Evolutionary conservation across 2,888 invertebrate species (phyloP), one percentile per base, ranked within the genome.

Genomic region (Malacosoma neustria): DNA sequence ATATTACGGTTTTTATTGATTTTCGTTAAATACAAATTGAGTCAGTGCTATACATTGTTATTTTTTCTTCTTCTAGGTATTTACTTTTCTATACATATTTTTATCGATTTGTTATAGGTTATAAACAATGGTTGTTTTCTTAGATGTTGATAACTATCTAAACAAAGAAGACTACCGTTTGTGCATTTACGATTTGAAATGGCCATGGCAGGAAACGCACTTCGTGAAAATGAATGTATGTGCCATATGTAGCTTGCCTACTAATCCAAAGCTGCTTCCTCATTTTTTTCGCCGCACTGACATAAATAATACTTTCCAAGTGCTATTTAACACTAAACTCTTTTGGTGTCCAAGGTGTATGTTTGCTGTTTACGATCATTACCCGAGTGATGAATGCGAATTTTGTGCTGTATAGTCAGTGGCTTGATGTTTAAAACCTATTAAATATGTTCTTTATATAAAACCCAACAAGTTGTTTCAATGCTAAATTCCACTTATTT

Each of bases 171-270:
- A 38, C 31, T 38, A 38, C 38, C 37, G 38, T 29, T 35, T 38
- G 38, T 41, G 41, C 34, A 38, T 41, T 33, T 33, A 36, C 31
- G 41, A 41, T 32, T 30, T 32, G 31, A 38, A 41, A 35, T 41
- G 39, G 39, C 36, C 39, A 34, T 40, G 43, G 40, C 34, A 31
- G 33, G 38, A 40, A 38, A 43, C 43, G 12, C 43, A 43, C 33
- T 40, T 42, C 29, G 37, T 37, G 34, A 36, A 32, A 40, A 33
- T 32, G 30, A 37, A 34, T 37, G 34, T 14, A 11, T 37, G 37
- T 37, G 13, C 33, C 14, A 30, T 38, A 34, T 38, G 38, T 38
- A 15, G 34, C 38, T 35, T 40, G 37, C 37, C 32, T 37, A 40
- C 40, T 33, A 37, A 40, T 35, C 40, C 32, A 35, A 35, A 14